phyloP scores from a whole-genome alignment of 2,888 invertebrate genomes.

The Epistrophella euchroma region DNA sequence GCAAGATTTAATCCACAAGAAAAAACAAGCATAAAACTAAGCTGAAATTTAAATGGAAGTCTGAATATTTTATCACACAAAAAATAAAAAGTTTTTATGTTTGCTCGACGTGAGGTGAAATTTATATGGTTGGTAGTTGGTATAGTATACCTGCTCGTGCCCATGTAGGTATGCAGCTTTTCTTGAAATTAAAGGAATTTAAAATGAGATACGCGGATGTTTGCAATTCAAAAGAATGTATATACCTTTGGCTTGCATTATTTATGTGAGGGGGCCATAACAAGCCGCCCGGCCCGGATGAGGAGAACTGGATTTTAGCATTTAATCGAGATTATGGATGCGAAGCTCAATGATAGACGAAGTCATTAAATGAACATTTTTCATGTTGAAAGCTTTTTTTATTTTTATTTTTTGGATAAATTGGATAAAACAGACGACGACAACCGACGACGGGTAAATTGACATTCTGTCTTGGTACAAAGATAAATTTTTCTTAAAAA shows the following conservation, averaged over 20 bases:
- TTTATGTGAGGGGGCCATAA: constrained; percentile 32
- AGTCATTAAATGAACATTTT: constrained; percentile 24
- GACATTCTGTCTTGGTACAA: background rate
- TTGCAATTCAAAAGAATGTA: constrained; percentile 65
- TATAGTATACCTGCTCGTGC: background rate
- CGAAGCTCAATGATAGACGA: constrained; percentile 20
- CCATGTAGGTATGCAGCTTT: constrained; percentile 6
- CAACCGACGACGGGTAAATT: background rate
- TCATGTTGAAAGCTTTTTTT: constrained; percentile 11
- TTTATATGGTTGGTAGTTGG: background rate
- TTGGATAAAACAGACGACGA: no score
- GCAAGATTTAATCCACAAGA: background rate
- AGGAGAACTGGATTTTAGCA: constrained; percentile 37
- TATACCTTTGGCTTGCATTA: constrained; percentile 51
- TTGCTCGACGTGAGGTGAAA: constrained; percentile 38
- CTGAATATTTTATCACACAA: constrained; percentile 60
- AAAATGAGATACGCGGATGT: constrained; percentile 61
- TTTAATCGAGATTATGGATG: constrained; percentile 63
- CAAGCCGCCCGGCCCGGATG: background rate
- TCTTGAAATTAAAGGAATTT: constrained; percentile 58
- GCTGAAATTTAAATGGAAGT: constrained; percentile 58
- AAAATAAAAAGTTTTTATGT: constrained; percentile 23
- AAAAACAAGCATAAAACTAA: constrained; percentile 17
- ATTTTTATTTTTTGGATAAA: background rate
- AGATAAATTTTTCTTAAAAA: background rate